A percentile compares a stretch with the other conserved stretches of the same genome.
Evolutionary conservation across 2,113 vertebrate genomes (phyloP).

Genomic region (Tychaedon coryphoeus): DNA sequence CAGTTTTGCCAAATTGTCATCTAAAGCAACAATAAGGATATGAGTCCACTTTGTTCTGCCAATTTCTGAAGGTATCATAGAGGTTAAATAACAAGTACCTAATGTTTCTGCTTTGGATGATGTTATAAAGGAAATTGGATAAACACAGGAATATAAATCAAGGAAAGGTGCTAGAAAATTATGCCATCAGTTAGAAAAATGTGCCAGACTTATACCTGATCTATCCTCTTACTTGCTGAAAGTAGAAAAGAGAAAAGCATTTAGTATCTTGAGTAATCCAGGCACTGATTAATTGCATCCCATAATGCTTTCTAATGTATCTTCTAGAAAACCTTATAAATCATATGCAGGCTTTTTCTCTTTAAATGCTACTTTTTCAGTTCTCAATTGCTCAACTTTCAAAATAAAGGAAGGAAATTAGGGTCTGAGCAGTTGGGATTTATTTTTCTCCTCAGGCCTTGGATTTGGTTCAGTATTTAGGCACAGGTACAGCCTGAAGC

Average conservation of each 20-base stretch:
- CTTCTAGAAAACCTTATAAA: conserved; percentile 34
- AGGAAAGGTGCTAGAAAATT: conserved; percentile 8
- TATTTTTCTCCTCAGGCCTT: not conserved
- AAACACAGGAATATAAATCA: conserved; percentile 53
- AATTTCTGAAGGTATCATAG: conserved; percentile 39
- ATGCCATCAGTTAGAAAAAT: conserved; percentile 54
- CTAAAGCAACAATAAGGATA: conserved; percentile 5
- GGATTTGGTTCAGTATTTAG: not conserved
- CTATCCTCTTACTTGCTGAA: not conserved
- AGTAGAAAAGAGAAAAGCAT: conserved; percentile 28
- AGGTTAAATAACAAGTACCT: conserved; percentile 44
- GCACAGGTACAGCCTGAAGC: not conserved
- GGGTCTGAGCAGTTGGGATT: not conserved
- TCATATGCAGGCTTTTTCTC: not conserved
- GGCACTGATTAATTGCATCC: not conserved
- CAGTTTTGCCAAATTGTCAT: not conserved
- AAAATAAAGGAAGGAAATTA: conserved; percentile 12
- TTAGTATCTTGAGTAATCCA: not conserved
- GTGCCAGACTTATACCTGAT: not conserved
- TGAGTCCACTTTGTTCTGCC: conserved; percentile 38
- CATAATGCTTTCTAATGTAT: conserved; percentile 27
- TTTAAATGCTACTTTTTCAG: conserved; percentile 27
- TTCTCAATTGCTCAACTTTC: not conserved
- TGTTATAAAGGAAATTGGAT: conserved; percentile 46
- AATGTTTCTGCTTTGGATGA: conserved; percentile 20